Evolutionary conservation across 2,797 vertebrate species (phyloP).

Genomic region (Rhincodon typus): DNA sequence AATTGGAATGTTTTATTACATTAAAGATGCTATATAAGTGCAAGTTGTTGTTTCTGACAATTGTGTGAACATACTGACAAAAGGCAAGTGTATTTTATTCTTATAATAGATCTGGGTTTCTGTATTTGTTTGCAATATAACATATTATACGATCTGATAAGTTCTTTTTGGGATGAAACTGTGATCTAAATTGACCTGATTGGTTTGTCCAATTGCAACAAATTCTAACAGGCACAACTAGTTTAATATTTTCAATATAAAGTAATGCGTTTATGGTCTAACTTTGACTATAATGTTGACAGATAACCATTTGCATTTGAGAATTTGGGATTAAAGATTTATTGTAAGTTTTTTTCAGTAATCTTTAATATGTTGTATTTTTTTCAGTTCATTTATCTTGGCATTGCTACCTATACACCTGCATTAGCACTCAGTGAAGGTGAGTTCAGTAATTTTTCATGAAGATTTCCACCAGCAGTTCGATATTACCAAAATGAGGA

Average conservation of each 20-base stretch:
- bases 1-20: no score
- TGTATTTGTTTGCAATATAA: no score
- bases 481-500: not conserved
- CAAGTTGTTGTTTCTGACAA: no score
- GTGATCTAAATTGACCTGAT: not conserved
- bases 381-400: constrained; percentile 32
- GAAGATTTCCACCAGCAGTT: not conserved
- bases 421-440: constrained; percentile 30
- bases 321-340: not conserved
- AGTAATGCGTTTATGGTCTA: not conserved
- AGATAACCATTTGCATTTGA: not conserved
- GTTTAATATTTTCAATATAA: not conserved
- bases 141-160: not conserved
- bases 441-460: not conserved
- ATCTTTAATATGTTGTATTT: not conserved
- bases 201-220: not conserved
- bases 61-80: no score
- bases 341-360: not conserved
- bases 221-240: not conserved
- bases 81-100: no score
- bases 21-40: no score
- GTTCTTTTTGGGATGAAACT: not conserved
- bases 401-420: constrained; percentile 17
- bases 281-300: not conserved
- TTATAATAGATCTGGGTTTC: no score